Base-by-base conservation (phyloP, 2,888 invertebrate genomes). In the Ceriagrion tenellum region DNA sequence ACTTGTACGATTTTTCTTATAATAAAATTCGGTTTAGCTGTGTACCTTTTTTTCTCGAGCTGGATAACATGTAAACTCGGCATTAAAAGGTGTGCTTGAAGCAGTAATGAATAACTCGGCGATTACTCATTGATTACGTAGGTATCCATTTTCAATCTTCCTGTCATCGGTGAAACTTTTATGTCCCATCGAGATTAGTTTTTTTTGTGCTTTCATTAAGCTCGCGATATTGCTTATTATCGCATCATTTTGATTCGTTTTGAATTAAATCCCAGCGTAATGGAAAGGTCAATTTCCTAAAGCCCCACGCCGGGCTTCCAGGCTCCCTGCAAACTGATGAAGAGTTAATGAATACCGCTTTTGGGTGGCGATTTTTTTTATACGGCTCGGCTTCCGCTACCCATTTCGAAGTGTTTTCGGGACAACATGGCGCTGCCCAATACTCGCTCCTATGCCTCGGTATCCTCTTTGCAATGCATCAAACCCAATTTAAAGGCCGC, bases 271-370 rank as follows among this genome's bases (percentile, higher is more conserved):
- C 93, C 93, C 47, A 69, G 47, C 47, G 40, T 93, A 93, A 93
- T 93, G 93, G 69, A 93, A 93, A 93, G 93, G 93, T 93, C 93
- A 93, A 93, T 93, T 93, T 93, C 93, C 69, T 93, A 93, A 93
- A 93, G 93, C 93, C 93, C 81, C 40, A 40, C 63, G 26, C 91
- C 30, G 91, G 20, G 91, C 63, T 91, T 91, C 59, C 93, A 69
- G 69, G 69, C 63, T n/a, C 81, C 81, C 10, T 81, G 81, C 81
- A 81, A 81, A 81, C 93, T 69, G 93, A 93, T 93, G 93, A 93
- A 93, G 93, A 93, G 93, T 93, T 93, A 93, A 93, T 93, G 93
- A 93, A 93, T 69, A 93, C 69, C 93, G 93, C 93, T 93, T 74
- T 74, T n/a, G 47, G 93, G 93, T n/a, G 69, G n/a, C 26, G 26